Evolutionary conservation across 1,140 invertebrate species (phyloP).

Genomic region (Orchestia grillus): DNA sequence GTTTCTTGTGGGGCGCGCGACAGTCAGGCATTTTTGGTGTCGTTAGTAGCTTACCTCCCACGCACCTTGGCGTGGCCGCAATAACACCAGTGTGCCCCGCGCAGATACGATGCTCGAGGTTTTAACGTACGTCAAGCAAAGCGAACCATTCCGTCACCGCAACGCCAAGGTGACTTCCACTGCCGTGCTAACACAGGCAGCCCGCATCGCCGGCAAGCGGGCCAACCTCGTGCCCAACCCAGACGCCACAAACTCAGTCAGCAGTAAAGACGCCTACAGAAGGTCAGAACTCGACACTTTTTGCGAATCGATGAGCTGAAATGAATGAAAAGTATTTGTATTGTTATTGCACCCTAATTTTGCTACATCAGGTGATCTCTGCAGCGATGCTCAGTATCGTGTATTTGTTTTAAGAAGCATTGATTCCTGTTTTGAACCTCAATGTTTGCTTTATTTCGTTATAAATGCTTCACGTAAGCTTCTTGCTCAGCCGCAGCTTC

Average conservation of each 20-base stretch:
- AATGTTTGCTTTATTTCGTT: too few species aligned
- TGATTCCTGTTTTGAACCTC: too few species aligned
- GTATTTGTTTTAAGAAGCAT: too few species aligned
- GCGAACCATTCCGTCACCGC: neutral
- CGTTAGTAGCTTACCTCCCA: too few species aligned
- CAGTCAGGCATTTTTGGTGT: too few species aligned
- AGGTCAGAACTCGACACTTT: neutral
- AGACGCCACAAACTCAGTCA: too few species aligned
- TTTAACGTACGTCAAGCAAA: neutral
- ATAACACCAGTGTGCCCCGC: neutral
- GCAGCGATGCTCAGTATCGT: too few species aligned
- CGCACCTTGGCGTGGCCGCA: neutral
- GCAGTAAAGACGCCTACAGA: neutral
- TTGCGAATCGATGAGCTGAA: neutral
- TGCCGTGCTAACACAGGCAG: neutral
- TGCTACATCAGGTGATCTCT: too few species aligned
- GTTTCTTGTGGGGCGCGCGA: too few species aligned
- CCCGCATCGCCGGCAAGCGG: neutral
- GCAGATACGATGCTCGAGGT: constrained; percentile 13
- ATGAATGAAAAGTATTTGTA: neutral
- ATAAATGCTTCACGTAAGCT: too few species aligned
- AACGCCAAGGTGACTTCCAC: neutral
- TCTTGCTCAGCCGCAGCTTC: too few species aligned
- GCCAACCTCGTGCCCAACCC: neutral
- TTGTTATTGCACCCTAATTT: too few species aligned